phyloP scores from a whole-genome alignment of 2,888 invertebrate species.

The Leptothorax acervorum region DNA sequence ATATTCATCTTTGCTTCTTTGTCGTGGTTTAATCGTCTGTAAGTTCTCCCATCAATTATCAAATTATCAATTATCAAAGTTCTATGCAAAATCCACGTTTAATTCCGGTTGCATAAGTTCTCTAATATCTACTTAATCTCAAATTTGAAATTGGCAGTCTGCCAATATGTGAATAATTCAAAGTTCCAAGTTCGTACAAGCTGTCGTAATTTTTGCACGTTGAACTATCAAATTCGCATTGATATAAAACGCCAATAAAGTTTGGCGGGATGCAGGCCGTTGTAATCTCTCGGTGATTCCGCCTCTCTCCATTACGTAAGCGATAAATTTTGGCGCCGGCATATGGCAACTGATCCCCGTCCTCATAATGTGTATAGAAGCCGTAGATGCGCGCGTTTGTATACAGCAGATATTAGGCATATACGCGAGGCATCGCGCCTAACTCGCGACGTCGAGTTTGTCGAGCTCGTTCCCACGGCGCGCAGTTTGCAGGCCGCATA shows the following conservation, averaged over 20 bases:
- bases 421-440: conserved; percentile 26
- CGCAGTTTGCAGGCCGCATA: conserved; percentile 52
- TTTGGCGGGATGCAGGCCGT: neutral
- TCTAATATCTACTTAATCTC: conserved; percentile 22
- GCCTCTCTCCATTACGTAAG: conserved; percentile 4
- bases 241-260: conserved; percentile 10
- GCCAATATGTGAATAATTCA: conserved; percentile 14
- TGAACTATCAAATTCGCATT: conserved; percentile 24
- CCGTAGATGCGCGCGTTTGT: conserved; percentile 2
- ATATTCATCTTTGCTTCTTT: conserved; percentile 16
- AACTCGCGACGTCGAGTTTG: conserved; percentile 59
- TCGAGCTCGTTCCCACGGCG: conserved; percentile 65
- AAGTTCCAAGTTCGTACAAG: conserved; percentile 23
- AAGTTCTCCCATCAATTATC: conserved; percentile 29
- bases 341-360: neutral
- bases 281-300: conserved; percentile 22
- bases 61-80: conserved; percentile 37
- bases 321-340: conserved; percentile 31
- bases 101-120: conserved; percentile 12
- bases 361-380: neutral
- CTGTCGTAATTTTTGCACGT: conserved; percentile 12
- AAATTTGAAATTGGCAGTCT: conserved; percentile 11
- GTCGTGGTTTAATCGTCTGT: conserved; percentile 6
- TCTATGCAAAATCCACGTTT: conserved; percentile 17
- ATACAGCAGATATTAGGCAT: conserved; percentile 26